These are phyloP conservation scores for Spinus olivaceus DNA, from an alignment of 2,797 vertebrate species.

Conservation along the genomic window DNA sequence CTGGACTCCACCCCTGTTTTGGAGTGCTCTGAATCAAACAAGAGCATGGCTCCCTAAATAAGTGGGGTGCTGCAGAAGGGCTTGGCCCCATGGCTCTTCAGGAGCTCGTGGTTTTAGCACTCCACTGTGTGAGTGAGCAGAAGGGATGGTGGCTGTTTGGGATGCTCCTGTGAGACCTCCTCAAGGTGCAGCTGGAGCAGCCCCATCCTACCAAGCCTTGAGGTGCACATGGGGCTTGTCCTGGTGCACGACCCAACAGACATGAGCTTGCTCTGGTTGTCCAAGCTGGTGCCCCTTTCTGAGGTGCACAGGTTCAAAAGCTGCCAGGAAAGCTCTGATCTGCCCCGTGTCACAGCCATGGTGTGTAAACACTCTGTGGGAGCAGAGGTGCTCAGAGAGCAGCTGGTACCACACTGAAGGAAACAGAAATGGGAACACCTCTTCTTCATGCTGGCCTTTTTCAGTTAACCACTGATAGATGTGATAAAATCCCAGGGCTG, in stretches of 20 bases:
- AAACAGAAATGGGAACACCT: background rate
- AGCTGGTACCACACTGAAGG: background rate
- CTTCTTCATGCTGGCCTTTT: background rate
- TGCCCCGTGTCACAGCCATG: rapidly evolving
- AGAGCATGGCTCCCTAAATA: background rate
- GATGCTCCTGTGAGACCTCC: background rate
- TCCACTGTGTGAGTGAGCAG: rapidly evolving
- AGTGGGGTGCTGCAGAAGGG: background rate
- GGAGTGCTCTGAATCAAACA: background rate
- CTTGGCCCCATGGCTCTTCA: background rate
- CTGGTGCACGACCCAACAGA: background rate
- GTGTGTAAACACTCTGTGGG: background rate
- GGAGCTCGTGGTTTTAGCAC: background rate
- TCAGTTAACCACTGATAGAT: conserved; percentile 16
- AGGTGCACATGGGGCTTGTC: rapidly evolving
- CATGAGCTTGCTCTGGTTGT: background rate
- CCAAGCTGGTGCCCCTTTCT: background rate
- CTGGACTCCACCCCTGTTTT: background rate
- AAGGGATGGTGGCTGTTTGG: background rate
- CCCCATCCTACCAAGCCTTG: rapidly evolving
- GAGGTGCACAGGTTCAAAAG: background rate
- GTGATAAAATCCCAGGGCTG: conserved; percentile 10
- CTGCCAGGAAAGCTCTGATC: background rate
- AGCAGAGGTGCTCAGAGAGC: background rate
- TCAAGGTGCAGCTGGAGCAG: rapidly evolving